A percentile compares a stretch with the other conserved stretches of the same genome.
Evolutionary conservation across 2,113 vertebrate species (phyloP).

Genomic region (Brachirus orientalis): DNA sequence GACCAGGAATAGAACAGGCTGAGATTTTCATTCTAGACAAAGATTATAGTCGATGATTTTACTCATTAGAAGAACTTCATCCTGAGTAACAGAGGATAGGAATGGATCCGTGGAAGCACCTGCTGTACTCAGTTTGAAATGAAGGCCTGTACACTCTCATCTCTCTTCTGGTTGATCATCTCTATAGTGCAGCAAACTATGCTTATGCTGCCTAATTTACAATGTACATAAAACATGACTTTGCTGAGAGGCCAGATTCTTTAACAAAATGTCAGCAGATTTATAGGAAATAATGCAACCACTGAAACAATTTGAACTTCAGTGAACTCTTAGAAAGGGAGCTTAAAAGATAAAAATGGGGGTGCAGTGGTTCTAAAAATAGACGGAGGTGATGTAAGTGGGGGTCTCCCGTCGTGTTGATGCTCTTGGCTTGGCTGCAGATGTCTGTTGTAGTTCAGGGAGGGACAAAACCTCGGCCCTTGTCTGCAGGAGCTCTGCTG

Average conservation of each 20-base stretch:
- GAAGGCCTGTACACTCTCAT: constrained; percentile 42
- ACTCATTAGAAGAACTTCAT: constrained; percentile 53
- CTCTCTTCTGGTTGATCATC: constrained; percentile 35
- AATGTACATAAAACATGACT: constrained; percentile 28
- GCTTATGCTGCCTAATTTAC: constrained; percentile 48
- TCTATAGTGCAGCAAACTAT: constrained; percentile 36
- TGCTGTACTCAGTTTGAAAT: constrained; percentile 40
- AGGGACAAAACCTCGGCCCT: constrained; percentile 63
- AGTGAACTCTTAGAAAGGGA: constrained; percentile 30
- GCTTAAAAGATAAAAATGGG: constrained; percentile 51
- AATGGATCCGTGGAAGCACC: constrained; percentile 46
- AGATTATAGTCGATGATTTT: constrained; percentile 59
- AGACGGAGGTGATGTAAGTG: constrained; percentile 77
- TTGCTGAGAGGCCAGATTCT: background rate
- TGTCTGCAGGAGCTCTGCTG: constrained; percentile 67
- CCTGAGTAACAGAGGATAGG: constrained; percentile 25
- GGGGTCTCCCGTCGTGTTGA: constrained; percentile 77
- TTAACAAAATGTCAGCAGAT: background rate
- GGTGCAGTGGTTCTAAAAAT: constrained; percentile 78
- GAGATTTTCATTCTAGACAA: constrained; percentile 53
- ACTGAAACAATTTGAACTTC: constrained; percentile 31
- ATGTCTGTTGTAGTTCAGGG: constrained; percentile 76
- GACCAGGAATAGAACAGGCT: constrained; percentile 28
- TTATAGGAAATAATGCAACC: constrained; percentile 16
- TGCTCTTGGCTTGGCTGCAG: constrained; percentile 65